Evolutionary conservation across 2,888 invertebrate species (phyloP), one percentile per base, ranked within the genome.

Genomic region (Eucriotettix oculatus): DNA sequence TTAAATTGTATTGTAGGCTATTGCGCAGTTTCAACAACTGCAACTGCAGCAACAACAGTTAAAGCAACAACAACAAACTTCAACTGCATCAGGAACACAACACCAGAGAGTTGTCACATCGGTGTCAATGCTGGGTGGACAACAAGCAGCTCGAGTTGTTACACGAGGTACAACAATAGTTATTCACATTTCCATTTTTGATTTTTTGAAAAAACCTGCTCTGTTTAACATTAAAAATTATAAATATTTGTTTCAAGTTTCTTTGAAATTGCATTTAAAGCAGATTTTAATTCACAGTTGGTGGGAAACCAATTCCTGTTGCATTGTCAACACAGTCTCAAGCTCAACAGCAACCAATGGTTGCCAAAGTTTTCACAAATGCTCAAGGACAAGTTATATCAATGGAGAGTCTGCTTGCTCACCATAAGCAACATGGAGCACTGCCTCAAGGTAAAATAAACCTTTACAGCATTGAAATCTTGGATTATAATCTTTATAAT

Each of bases 321-420:
- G 58, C 40, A n/a, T 60, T 53, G 52, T 61, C 11, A 14, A 59
- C 42, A 62, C 73, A 72, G 61, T 71, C 70, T 52, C 65, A 71
- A 55, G 73, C 65, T 58, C 62, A 65, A 41, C 68, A 66, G 58
- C 66, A 66, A 48, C 65, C 73, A 10, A 57, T 66, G 10, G 74
- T 74, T 12, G 59, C 70, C 72, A 55, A 70, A 72, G 11, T 68
- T 73, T 10, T 65, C 73, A 58, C 68, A 67, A 54, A 57, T 57
- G 52, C 55, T 65, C 76, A 78, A 10, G 78, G 79, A 2, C 80
- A 80, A 66, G 75, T 81, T 9, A 79, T 81, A 54, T 80, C 80
- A 0, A 79, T 81, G 52, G 81, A 81, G 69, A 80, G 79, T 69
- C 69, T 81, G 48, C 69, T 81, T 41, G 77, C 79, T 1, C 80